A percentile compares a stretch with the other conserved stretches of the same genome.
Conservation (phyloP, 2,888 invertebrate species). For the Lithodes maja region DNA sequence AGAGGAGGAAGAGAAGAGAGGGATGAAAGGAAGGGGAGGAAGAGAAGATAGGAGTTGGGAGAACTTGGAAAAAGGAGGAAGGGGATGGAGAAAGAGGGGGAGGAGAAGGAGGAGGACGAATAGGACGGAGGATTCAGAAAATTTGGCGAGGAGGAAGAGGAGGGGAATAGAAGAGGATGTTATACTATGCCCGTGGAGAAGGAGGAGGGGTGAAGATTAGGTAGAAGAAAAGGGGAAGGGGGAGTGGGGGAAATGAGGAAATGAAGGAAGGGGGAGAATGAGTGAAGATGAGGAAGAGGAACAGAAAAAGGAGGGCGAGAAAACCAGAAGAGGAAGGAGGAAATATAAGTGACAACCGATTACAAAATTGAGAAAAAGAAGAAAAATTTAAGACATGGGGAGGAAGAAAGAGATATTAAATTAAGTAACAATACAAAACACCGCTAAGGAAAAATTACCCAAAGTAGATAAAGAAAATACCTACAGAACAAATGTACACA, state of each 20-base stretch:
- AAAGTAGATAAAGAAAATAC: neutral
- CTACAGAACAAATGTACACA: neutral
- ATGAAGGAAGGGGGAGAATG: too few relatives aligned
- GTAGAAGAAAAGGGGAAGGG: neutral
- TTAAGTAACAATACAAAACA: neutral
- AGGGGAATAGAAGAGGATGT: too few relatives aligned
- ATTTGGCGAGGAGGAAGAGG: neutral
- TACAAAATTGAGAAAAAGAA: neutral
- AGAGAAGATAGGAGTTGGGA: neutral
- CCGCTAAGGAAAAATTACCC: neutral
- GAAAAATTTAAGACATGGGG: neutral
- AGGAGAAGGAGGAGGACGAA: neutral
- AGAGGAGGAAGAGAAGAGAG: neutral
- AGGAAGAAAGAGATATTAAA: neutral
- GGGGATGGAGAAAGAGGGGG: neutral
- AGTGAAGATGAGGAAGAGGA: neutral
- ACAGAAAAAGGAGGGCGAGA: neutral
- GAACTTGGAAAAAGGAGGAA: neutral
- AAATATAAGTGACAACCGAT: neutral
- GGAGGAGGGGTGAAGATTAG: neutral
- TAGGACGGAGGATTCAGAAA: too few relatives aligned
- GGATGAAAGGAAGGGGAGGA: neutral
- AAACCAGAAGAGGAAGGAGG: neutral
- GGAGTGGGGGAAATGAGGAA: neutral
- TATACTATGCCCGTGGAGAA: neutral